Evolutionary conservation across 2,888 invertebrate species (phyloP).

Genomic region (Sympetrum striolatum): DNA sequence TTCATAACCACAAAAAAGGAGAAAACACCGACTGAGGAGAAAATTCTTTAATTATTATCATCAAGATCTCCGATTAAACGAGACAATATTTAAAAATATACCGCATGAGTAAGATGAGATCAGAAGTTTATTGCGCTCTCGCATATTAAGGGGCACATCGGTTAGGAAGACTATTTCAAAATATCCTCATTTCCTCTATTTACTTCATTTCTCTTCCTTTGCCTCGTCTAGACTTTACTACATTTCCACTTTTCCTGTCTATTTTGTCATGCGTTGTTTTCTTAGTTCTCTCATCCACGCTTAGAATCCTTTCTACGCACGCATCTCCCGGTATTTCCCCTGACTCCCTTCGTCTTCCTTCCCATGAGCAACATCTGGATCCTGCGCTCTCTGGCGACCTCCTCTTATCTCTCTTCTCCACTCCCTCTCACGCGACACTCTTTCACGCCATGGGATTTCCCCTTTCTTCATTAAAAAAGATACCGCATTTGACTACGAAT

Average conservation of each 20-base stretch:
- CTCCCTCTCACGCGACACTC: not conserved
- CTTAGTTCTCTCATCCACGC: not conserved
- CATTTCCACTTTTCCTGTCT: not conserved
- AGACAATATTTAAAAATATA: no score
- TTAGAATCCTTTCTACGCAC: not conserved
- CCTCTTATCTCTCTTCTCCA: not conserved
- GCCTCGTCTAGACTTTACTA: not conserved
- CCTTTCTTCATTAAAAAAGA: not conserved
- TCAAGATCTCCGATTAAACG: no score
- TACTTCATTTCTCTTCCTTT: no score
- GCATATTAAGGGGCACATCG: no score
- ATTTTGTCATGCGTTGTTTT: not conserved
- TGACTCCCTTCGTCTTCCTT: not conserved
- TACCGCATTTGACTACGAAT: not conserved
- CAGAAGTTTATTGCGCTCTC: no score
- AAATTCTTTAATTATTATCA: no score
- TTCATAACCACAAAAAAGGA: no score
- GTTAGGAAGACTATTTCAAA: no score
- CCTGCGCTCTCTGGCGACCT: not conserved
- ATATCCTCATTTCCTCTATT: no score
- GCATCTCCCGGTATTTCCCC: not conserved
- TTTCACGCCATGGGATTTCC: not conserved
- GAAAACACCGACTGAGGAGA: no score
- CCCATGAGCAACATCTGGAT: not conserved
- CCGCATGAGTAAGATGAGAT: no score